These are phyloP conservation scores for Microplitis manilae DNA, from an alignment of 2,888 invertebrate species.

Conservation along the genomic window DNA sequence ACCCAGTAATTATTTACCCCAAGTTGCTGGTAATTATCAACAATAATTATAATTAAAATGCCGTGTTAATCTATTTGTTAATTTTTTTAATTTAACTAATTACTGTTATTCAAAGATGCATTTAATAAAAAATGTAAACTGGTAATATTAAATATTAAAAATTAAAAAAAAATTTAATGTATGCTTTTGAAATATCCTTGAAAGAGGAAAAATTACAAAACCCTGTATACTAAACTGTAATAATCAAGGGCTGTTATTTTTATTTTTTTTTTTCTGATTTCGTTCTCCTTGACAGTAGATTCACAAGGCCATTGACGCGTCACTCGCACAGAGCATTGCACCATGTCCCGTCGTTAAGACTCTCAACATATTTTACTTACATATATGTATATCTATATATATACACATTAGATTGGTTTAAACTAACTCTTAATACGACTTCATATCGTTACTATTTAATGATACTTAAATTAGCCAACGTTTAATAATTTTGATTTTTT, in stretches of 20 bases:
- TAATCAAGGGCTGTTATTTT: background rate
- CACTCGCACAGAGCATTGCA: slow-evolving; percentile 52
- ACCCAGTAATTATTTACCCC: background rate
- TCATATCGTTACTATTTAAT: too few species aligned
- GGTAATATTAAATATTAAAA: background rate
- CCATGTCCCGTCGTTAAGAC: slow-evolving; percentile 49
- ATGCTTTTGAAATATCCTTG: background rate
- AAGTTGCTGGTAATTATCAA: background rate
- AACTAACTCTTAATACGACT: too few species aligned
- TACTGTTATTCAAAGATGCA: background rate
- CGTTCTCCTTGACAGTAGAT: background rate
- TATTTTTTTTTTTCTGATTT: background rate
- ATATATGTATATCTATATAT: slow-evolving; percentile 30
- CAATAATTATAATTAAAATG: background rate
- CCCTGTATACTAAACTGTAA: background rate
- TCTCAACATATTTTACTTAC: slow-evolving; percentile 41
- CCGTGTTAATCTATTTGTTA: background rate
- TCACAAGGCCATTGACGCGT: slow-evolving; percentile 58
- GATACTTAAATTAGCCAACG: too few species aligned
- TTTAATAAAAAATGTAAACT: background rate
- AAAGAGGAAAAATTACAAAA: background rate
- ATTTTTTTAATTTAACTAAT: background rate
- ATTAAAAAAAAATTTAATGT: background rate
- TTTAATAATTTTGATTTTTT: too few species aligned
- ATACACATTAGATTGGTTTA: slow-evolving; percentile 2